Evolutionary conservation across 2,797 vertebrate species (phyloP).

Genomic region (Petrocephalus sullivani): DNA sequence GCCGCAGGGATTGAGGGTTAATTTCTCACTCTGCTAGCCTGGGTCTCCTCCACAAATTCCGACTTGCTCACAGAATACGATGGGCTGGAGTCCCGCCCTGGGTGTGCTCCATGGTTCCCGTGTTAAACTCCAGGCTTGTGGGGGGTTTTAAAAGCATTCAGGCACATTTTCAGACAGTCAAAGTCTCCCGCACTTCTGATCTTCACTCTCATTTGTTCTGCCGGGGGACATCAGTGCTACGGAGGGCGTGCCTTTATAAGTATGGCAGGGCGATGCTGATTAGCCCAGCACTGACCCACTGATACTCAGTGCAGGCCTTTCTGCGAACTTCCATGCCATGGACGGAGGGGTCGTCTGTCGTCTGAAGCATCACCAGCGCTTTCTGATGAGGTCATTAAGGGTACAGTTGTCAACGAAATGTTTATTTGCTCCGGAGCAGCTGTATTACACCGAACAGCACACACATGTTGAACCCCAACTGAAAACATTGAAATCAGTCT

Average conservation of each 20-base stretch:
- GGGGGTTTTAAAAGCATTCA: not conserved
- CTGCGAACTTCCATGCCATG: constrained; percentile 48
- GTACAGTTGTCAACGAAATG: constrained; percentile 40
- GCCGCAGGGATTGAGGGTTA: not conserved
- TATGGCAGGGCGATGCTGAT: not conserved
- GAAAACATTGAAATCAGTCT: constrained; percentile 32
- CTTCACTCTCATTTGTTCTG: not conserved
- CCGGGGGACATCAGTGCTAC: not conserved
- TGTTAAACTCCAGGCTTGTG: not conserved
- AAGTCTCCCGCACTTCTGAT: not conserved
- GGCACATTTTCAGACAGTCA: not conserved
- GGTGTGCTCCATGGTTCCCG: not conserved
- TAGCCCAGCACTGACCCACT: not conserved
- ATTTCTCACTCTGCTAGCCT: not conserved
- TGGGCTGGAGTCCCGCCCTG: not conserved
- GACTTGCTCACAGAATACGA: not conserved
- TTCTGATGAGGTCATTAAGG: constrained; percentile 59
- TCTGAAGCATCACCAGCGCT: constrained; percentile 53
- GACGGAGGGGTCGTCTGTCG: constrained; percentile 58
- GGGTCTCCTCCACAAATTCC: not conserved
- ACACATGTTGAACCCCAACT: constrained; percentile 32
- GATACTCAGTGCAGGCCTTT: not conserved
- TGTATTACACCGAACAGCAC: constrained; percentile 41
- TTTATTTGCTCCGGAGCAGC: constrained; percentile 42
- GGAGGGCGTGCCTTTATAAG: not conserved